Conservation (phyloP, 2,797 vertebrate species). For the Argyrosomus regius region DNA sequence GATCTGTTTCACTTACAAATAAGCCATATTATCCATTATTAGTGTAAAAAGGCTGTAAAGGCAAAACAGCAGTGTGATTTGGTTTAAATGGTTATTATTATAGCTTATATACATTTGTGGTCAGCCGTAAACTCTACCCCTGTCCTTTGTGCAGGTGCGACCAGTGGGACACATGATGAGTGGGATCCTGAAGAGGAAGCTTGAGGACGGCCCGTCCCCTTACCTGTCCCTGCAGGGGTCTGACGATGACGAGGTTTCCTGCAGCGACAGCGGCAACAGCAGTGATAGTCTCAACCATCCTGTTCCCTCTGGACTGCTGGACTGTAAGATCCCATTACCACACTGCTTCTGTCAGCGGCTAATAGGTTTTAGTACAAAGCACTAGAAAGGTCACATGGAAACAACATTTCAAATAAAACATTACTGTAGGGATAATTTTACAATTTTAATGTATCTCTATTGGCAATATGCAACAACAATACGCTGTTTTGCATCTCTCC, state of each 20-base stretch:
- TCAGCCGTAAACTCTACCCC: background rate
- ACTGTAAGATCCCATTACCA: conserved; percentile 83
- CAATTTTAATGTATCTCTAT: no score
- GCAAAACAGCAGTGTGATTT: no score
- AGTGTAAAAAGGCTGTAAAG: no score
- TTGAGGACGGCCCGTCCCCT: conserved; percentile 90
- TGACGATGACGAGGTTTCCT: conserved; percentile 88
- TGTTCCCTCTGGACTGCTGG: conserved; percentile 88
- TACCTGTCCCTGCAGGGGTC: conserved; percentile 90
- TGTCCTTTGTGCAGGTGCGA: conserved; percentile 48
- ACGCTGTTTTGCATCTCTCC: background rate
- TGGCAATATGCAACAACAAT: background rate
- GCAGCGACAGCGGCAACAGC: conserved; percentile 95
- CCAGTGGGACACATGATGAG: conserved; percentile 82
- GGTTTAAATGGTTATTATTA: no score
- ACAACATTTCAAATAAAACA: background rate
- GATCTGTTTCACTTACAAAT: no score
- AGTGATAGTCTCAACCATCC: conserved; percentile 92
- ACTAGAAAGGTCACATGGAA: background rate
- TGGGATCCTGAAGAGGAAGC: conserved; percentile 92
- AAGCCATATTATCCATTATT: no score
- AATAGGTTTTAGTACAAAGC: background rate
- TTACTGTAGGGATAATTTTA: background rate
- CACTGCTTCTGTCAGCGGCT: background rate
- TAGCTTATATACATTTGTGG: no score